These are phyloP conservation scores for Tetropium fuscum DNA, from an alignment of 2,888 invertebrate genomes.

Conservation along the genomic window DNA sequence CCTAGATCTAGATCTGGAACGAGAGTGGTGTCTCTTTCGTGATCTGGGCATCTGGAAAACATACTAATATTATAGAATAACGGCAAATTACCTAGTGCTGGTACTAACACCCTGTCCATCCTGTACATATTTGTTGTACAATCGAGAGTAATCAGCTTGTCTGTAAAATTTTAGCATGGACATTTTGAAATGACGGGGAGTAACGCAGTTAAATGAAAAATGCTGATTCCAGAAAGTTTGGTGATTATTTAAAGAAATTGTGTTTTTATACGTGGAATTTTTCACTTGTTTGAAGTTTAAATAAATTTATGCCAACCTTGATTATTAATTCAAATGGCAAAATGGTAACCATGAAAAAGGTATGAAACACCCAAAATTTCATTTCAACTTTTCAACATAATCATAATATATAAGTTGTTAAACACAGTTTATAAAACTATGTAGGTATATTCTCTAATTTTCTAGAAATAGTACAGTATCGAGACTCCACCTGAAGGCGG, in stretches of 20 bases:
- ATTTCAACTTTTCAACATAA: no score
- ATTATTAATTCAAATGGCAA: not conserved
- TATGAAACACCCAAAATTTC: no score
- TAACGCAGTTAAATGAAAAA: conserved; percentile 15
- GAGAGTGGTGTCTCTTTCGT: conserved; percentile 82
- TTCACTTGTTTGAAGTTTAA: conserved; percentile 21
- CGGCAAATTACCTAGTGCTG: conserved; percentile 15
- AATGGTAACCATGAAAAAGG: not conserved
- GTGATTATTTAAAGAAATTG: conserved; percentile 16
- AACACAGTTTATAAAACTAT: no score
- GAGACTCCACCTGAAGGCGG: no score
- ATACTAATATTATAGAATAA: conserved; percentile 18
- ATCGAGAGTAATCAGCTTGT: conserved; percentile 20
- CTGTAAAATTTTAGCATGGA: conserved; percentile 20
- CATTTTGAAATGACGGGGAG: conserved; percentile 3
- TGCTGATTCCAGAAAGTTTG: conserved; percentile 4
- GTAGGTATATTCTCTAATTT: no score
- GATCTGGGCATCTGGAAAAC: conserved; percentile 85
- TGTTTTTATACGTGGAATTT: conserved; percentile 25
- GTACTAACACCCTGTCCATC: conserved; percentile 4
- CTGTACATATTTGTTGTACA: not conserved
- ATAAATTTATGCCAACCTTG: conserved; percentile 20
- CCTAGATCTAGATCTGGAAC: conserved; percentile 72
- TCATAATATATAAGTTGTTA: no score
- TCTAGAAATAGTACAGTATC: no score